Conservation (phyloP, 2,888 invertebrate genomes). For the Aphrophora alni region DNA sequence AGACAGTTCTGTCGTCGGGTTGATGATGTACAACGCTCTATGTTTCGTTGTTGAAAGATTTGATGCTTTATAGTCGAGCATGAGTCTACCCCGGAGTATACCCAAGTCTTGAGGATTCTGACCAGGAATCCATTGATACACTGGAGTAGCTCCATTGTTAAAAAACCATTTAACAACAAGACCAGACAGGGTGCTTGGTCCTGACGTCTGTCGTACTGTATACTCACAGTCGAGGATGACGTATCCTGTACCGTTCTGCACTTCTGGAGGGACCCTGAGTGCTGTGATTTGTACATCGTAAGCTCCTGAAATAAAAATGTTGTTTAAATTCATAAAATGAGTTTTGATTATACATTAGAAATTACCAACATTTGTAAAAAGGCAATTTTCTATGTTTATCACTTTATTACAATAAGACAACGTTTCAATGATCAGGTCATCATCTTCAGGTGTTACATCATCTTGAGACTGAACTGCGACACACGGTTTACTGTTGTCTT, state of each 20-base stretch:
- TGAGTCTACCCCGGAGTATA: conserved; percentile 63
- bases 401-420: no score
- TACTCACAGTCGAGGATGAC: conserved; percentile 76
- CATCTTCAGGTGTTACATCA: no score
- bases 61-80: conserved; percentile 69
- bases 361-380: no score
- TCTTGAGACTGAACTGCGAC: no score
- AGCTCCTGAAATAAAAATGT: conserved; percentile 61
- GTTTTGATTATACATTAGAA: no score
- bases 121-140: conserved; percentile 81
- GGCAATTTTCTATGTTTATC: no score
- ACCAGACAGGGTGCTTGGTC: conserved; percentile 63
- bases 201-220: conserved; percentile 60
- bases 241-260: conserved; percentile 65
- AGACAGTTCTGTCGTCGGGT: conserved; percentile 72
- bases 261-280: conserved; percentile 66
- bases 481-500: no score
- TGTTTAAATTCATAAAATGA: no score
- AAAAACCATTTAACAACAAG: conserved; percentile 80
- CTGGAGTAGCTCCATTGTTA: conserved; percentile 67
- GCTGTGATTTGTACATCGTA: conserved; percentile 66
- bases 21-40: conserved; percentile 71
- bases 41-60: conserved; percentile 71
- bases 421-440: no score
- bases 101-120: conserved; percentile 72